These are phyloP conservation scores for Merops nubicus DNA, from an alignment of 2,113 vertebrate species.

Conservation along the genomic window DNA sequence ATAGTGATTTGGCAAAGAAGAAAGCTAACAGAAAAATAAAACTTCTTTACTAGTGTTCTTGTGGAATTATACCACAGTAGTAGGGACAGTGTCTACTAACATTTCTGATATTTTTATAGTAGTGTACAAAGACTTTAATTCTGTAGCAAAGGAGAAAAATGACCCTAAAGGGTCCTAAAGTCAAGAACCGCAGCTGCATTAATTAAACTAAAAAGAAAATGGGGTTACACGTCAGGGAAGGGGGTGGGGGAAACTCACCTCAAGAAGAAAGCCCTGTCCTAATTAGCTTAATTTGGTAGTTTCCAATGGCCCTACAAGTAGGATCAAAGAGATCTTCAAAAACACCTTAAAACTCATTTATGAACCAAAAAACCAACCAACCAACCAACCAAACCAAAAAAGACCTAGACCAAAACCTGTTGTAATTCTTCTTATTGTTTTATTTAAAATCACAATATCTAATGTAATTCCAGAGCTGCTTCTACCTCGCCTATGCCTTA, in stretches of 20 bases:
- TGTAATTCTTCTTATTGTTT: neutral
- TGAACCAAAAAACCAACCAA: too few species aligned
- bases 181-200: neutral
- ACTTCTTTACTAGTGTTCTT: neutral
- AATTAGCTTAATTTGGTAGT: neutral
- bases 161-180: neutral
- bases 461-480: neutral
- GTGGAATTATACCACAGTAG: neutral
- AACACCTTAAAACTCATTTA: neutral
- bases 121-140: neutral
- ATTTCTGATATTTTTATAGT: neutral
- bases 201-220: neutral
- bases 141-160: neutral
- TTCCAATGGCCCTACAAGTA: neutral
- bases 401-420: neutral
- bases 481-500: neutral
- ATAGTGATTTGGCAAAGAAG: neutral
- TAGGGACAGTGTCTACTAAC: neutral
- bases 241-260: accelerated
- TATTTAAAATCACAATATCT: neutral
- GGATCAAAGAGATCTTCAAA: neutral
- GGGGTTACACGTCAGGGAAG: neutral
- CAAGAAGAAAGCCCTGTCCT: neutral
- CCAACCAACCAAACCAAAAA: neutral
- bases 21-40: neutral